These are phyloP conservation scores for Megamerina dolium DNA, from an alignment of 2,888 invertebrate genomes.

Conservation along the genomic window DNA sequence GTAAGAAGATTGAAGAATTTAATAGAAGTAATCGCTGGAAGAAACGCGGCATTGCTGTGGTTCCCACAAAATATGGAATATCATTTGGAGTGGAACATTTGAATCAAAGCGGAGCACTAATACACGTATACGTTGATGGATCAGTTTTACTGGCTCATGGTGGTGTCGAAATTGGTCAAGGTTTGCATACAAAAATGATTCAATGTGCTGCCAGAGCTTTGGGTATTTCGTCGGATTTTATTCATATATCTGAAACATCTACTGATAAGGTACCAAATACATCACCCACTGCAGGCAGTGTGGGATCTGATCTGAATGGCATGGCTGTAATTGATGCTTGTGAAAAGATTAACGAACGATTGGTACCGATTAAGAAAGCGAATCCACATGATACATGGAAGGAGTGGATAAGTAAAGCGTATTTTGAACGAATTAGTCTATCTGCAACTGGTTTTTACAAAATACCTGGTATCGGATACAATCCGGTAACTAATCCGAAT, in stretches of 20 bases:
- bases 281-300: constrained; percentile 82
- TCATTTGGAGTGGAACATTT: constrained; percentile 69
- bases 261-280: constrained; percentile 92
- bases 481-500: constrained; percentile 59
- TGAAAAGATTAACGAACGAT: constrained; percentile 61
- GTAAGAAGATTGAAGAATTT: constrained; percentile 58
- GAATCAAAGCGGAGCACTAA: constrained; percentile 82
- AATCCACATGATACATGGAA: constrained; percentile 79
- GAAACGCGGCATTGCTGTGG: constrained; percentile 75
- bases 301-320: constrained; percentile 84
- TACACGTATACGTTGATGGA: constrained; percentile 82
- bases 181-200: constrained; percentile 91
- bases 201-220: constrained; percentile 77
- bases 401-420: constrained; percentile 73
- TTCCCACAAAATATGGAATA: constrained; percentile 82
- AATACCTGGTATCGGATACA: constrained; percentile 67
- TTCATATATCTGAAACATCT: constrained; percentile 75
- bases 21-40: constrained; percentile 77
- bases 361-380: constrained; percentile 67
- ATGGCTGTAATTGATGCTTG: constrained; percentile 87
- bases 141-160: constrained; percentile 84
- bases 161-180: constrained; percentile 97
- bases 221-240: constrained; percentile 63
- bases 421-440: constrained; percentile 68
- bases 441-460: constrained; percentile 79